Evolutionary conservation across 1,140 invertebrate species (phyloP).

Genomic region (Bombus soroeensis): DNA sequence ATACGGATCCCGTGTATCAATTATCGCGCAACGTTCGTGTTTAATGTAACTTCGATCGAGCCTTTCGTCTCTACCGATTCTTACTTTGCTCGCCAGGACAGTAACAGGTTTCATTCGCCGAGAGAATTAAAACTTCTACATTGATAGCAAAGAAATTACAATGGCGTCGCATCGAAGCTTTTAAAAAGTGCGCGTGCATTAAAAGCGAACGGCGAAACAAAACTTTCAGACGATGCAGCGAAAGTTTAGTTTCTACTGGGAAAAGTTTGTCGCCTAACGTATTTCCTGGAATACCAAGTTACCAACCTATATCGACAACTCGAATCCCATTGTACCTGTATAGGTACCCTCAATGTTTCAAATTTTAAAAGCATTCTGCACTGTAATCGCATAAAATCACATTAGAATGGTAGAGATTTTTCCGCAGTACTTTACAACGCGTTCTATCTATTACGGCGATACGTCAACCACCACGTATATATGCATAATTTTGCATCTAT

Average conservation of each 20-base stretch:
- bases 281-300: too few species aligned
- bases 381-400: background rate
- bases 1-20: background rate
- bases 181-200: background rate
- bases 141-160: background rate
- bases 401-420: background rate
- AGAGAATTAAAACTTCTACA: conserved; percentile 12
- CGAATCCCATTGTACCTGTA: background rate
- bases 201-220: background rate
- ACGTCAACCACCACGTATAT: background rate
- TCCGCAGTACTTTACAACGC: background rate
- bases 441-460: background rate
- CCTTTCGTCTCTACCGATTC: background rate
- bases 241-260: background rate
- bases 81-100: background rate
- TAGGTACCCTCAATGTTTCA: background rate
- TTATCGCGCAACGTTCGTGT: background rate
- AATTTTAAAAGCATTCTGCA: background rate
- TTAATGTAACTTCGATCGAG: background rate
- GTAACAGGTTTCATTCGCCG: conserved; percentile 17
- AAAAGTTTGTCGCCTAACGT: background rate
- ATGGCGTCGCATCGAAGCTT: background rate
- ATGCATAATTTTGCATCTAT: conserved; percentile 23
- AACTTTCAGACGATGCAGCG: background rate
- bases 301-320: background rate